Base-by-base conservation (phyloP, 2,888 invertebrate species). In the Teleogryllus oceanicus region DNA sequence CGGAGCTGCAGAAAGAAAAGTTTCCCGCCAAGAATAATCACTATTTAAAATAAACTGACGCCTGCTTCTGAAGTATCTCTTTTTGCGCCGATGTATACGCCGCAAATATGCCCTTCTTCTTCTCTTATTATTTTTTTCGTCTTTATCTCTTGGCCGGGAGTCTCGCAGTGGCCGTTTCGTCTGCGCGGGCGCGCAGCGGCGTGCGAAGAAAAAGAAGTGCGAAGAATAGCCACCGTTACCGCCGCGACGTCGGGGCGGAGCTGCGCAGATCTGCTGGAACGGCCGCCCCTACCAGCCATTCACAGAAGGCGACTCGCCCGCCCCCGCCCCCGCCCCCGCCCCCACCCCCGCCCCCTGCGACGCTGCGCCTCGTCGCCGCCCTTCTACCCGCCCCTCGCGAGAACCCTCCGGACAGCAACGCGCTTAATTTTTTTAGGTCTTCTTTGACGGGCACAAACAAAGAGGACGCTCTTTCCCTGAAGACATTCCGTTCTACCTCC, bases 1-100 rank as follows among this genome's bases (percentile, higher is more conserved):
- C 62, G 13, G 62, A 62, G 62, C 62, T n/a, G 62, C 62, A 62
- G n/a, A 62, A 62, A 62, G n/a, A 62, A 62, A 62, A 62, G n/a
- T n/a, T 18, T 18, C 62, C 37, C 37, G 37, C 37, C 37, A 37
- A 37, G 37, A 37, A 37, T 37, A 37, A 37, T 37, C 37, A 37
- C 37, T 37, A 37, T 62, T 62, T 62, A n/a, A 62, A 18, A 62
- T 62, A 62, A 62, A 62, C n/a, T 62, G 62, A 8, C 62, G 13
- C 62, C 62, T 62, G 62, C 62, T 62, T 13, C 13, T 18, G 62
- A 62, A 18, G 62, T 62, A 62, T 62, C n/a, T n/a, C 62, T 37
- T 62, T 62, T 62, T 62, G 16, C 62, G 62, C 62, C 62, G 37
- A 37, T 62, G 62, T n/a, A n/a, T n/a, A n/a, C 13, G 62, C n/a